These are phyloP conservation scores for Campaea margaritaria DNA, from an alignment of 2,888 invertebrate species.

Conservation along the genomic window DNA sequence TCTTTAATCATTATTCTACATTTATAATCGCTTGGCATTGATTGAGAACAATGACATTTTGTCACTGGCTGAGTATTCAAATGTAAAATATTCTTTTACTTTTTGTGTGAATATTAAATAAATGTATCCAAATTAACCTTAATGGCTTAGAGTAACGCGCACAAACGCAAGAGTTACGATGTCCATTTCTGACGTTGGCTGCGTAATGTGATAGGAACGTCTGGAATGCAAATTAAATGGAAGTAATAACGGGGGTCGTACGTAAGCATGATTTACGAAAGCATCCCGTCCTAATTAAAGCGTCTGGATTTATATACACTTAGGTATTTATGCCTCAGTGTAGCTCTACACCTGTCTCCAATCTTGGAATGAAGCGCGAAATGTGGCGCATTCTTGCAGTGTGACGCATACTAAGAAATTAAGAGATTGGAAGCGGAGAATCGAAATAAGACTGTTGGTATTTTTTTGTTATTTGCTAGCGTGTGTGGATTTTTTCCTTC, in stretches of 20 bases:
- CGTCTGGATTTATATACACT: constrained; percentile 27
- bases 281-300: constrained; percentile 49
- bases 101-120: too few relatives aligned
- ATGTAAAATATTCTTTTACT: too few relatives aligned
- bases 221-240: constrained; percentile 28
- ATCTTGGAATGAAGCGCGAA: constrained; percentile 6
- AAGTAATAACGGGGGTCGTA: constrained; percentile 20
- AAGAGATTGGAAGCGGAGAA: constrained; percentile 9
- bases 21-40: too few relatives aligned
- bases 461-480: constrained; percentile 3
- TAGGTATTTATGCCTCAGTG: constrained; percentile 52
- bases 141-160: not conserved
- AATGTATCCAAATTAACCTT: not conserved
- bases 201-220: constrained; percentile 16
- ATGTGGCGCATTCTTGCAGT: constrained; percentile 38
- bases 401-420: constrained; percentile 42
- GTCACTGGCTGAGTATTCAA: too few relatives aligned
- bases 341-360: constrained; percentile 52
- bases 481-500: too few relatives aligned
- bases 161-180: constrained; percentile 10
- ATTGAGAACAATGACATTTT: too few relatives aligned
- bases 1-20: too few relatives aligned
- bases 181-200: constrained; percentile 17
- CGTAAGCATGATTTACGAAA: constrained; percentile 38
- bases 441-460: constrained; percentile 9